These are phyloP conservation scores for Margarornis squamiger DNA, from an alignment of 2,797 vertebrate species.

Conservation along the genomic window DNA sequence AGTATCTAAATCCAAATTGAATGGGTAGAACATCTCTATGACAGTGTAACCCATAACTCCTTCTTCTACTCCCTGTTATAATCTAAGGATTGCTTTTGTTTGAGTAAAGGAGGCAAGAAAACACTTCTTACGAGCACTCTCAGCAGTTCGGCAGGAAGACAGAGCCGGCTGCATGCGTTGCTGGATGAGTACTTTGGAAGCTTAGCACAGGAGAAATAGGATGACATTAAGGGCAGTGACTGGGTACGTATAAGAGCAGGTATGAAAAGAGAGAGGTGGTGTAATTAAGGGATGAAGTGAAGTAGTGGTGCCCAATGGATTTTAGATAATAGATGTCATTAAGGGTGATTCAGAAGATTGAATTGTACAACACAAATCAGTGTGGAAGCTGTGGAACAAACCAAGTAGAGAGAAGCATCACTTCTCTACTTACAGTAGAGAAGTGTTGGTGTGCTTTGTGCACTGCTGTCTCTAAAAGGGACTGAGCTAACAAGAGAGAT, in stretches of 20 bases:
- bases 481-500: constrained; percentile 65
- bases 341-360: constrained; percentile 71
- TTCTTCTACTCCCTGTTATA: constrained; percentile 11
- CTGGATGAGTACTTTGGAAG: constrained; percentile 58
- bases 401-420: constrained; percentile 58
- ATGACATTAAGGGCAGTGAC: constrained; percentile 66
- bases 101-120: constrained; percentile 59
- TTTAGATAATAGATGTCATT: constrained; percentile 72
- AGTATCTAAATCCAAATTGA: constrained; percentile 41
- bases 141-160: not conserved
- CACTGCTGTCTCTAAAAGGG: constrained; percentile 52
- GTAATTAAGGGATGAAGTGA: constrained; percentile 67
- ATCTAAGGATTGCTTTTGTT: constrained; percentile 62
- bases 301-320: constrained; percentile 64
- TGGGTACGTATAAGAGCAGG: constrained; percentile 55
- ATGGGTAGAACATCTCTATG: not conserved
- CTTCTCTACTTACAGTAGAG: constrained; percentile 32
- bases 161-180: not conserved
- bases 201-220: constrained; percentile 66
- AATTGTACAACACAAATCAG: constrained; percentile 67
- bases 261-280: constrained; percentile 65
- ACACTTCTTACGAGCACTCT: constrained; percentile 53
- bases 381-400: constrained; percentile 64
- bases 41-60: not conserved
- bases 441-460: constrained; percentile 65